Conservation (phyloP, 2,888 invertebrate genomes). For the Chymomyza amoena region DNA sequence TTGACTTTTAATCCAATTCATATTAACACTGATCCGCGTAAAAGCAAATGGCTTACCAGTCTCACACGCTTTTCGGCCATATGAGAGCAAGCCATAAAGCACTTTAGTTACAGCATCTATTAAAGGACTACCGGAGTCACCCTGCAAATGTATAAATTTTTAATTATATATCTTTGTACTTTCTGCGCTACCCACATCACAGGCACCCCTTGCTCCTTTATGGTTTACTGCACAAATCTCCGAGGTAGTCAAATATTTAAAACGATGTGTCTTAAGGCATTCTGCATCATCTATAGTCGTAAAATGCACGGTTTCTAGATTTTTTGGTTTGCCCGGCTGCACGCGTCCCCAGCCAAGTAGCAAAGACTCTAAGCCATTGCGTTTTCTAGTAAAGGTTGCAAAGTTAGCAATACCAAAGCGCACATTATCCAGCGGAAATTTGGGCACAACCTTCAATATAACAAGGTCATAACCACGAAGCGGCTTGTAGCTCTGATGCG, state of each 20-base stretch:
- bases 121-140: conserved; percentile 77
- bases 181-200: conserved; percentile 58
- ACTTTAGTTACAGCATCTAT: conserved; percentile 44
- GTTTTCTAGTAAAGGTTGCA: conserved; percentile 1
- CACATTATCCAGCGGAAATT: conserved; percentile 58
- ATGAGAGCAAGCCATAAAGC: conserved; percentile 73
- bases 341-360: conserved; percentile 75
- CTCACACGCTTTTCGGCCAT: conserved; percentile 59
- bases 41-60: conserved; percentile 48
- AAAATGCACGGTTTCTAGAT: conserved; percentile 60
- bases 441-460: conserved; percentile 52
- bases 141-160: conserved; percentile 46
- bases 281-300: conserved; percentile 55
- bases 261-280: conserved; percentile 49
- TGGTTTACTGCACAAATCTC: conserved; percentile 73
- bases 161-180: not conserved
- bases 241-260: conserved; percentile 51
- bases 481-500: conserved; percentile 61
- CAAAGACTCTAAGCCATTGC: conserved; percentile 13
- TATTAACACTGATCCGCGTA: conserved; percentile 48
- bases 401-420: conserved; percentile 38
- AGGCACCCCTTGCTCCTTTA: conserved; percentile 66
- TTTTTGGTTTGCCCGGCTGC: conserved; percentile 19
- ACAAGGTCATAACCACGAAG: conserved; percentile 70
- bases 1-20: conserved; percentile 45